Evolutionary conservation across 92 coral and sea anemone genomes (phyloP).

Genomic region (Parazoanthus swiftii): DNA sequence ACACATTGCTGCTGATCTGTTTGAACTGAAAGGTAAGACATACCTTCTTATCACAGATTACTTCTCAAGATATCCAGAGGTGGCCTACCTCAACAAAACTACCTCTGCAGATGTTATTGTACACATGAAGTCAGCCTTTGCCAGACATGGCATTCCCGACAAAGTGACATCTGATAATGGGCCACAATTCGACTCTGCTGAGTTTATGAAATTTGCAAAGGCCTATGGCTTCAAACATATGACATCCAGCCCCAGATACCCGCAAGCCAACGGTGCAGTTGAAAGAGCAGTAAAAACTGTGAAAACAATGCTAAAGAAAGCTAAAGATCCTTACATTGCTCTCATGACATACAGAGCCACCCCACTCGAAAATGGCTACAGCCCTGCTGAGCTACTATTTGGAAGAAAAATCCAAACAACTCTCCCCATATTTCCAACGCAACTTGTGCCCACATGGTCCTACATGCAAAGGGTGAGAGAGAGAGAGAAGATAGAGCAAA

Average conservation of each 20-base stretch:
- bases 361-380: too few species aligned
- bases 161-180: slow-evolving; percentile 53
- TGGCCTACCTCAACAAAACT: slow-evolving; percentile 34
- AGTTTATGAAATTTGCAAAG: slow-evolving; percentile 40
- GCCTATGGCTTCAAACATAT: slow-evolving; percentile 54
- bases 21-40: slow-evolving; percentile 39
- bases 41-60: slow-evolving; percentile 49
- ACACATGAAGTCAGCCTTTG: slow-evolving; percentile 53
- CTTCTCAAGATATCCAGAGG: slow-evolving; percentile 52
- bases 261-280: slow-evolving; percentile 55
- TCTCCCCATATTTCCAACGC: too few species aligned
- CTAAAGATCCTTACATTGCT: background rate
- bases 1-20: slow-evolving; percentile 45
- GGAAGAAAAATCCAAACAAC: too few species aligned
- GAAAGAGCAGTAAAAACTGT: slow-evolving; percentile 53
- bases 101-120: slow-evolving; percentile 30
- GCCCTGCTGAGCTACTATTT: too few species aligned
- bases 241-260: slow-evolving; percentile 54
- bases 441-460: too few species aligned
- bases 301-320: slow-evolving; percentile 48
- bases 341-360: too few species aligned
- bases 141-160: slow-evolving; percentile 60
- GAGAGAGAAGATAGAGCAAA: too few species aligned
- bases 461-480: too few species aligned
- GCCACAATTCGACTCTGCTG: slow-evolving; percentile 50